These are phyloP conservation scores for Drosophila stalkeri DNA, from an alignment of 2,888 invertebrate species.

Conservation along the genomic window DNA sequence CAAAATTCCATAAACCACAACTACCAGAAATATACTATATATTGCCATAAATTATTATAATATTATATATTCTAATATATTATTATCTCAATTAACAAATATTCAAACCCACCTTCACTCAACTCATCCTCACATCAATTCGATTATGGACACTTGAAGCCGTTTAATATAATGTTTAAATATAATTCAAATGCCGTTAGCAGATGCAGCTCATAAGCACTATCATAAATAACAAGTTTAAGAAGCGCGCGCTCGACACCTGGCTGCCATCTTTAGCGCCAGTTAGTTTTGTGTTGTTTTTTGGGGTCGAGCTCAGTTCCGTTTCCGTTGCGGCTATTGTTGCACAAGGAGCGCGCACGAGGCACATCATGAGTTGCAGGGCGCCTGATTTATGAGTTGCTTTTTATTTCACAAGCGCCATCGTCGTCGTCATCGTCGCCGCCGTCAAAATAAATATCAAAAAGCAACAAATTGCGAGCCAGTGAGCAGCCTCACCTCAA, in stretches of 20 bases:
- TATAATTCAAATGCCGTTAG: constrained; percentile 19
- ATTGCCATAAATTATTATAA: no score
- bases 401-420: constrained; percentile 50
- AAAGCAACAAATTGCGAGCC: constrained; percentile 73
- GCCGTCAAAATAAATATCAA: constrained; percentile 72
- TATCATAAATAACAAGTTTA: constrained; percentile 74
- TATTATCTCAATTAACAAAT: not conserved
- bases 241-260: constrained; percentile 55
- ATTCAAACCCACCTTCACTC: no score
- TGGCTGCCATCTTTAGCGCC: constrained; percentile 42
- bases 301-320: constrained; percentile 35
- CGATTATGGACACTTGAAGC: constrained; percentile 35
- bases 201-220: constrained; percentile 55
- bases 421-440: constrained; percentile 13
- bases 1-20: no score
- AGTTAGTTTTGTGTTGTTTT: constrained; percentile 32
- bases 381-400: constrained; percentile 72
- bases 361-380: constrained; percentile 42
- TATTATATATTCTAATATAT: not conserved
- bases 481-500: constrained; percentile 24
- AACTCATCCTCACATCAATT: not conserved
- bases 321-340: constrained; percentile 60
- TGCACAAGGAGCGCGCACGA: constrained; percentile 20
- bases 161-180: constrained; percentile 3
- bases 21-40: no score